Conservation (phyloP, 30 jellyfish, hydroid and myxozoan genomes). For the Turritopsis dohrnii region DNA sequence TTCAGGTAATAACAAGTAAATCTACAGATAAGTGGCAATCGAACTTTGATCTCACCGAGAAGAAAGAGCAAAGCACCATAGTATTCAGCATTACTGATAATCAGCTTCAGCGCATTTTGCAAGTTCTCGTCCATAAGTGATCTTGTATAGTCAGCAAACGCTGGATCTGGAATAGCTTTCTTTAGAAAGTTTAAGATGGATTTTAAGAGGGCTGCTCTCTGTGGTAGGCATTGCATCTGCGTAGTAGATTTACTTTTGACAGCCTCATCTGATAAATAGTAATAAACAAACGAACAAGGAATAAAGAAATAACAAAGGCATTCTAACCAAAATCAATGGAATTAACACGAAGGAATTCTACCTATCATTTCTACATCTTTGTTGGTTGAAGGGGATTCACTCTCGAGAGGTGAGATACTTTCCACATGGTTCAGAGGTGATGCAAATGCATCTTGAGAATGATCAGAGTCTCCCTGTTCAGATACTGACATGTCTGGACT, state of each 20-base stretch:
- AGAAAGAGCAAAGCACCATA: slow-evolving; percentile 92
- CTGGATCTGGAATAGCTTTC: slow-evolving; percentile 98
- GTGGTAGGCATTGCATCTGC: slow-evolving; percentile 86
- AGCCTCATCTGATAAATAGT: background rate
- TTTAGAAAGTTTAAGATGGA: slow-evolving; percentile 88
- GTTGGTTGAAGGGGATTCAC: background rate
- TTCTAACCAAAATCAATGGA: background rate
- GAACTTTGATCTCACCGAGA: no score
- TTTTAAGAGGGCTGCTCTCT: slow-evolving; percentile 92
- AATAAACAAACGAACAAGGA: background rate
- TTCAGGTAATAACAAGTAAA: no score
- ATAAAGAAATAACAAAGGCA: background rate
- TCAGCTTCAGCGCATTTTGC: slow-evolving; percentile 70
- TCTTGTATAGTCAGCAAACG: slow-evolving; percentile 91
- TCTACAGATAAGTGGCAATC: no score
- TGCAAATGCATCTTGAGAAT: background rate
- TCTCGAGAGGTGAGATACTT: background rate
- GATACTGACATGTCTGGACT: background rate
- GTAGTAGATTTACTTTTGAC: background rate
- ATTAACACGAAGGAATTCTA: background rate
- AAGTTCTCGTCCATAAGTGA: slow-evolving; percentile 85
- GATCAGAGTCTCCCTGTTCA: slow-evolving; percentile 25
- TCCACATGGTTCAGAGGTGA: background rate
- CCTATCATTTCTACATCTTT: slow-evolving; percentile 78
- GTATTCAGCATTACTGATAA: slow-evolving; percentile 96